Base-by-base conservation (phyloP, 2,113 vertebrate genomes). In the Menidia beryllina region DNA sequence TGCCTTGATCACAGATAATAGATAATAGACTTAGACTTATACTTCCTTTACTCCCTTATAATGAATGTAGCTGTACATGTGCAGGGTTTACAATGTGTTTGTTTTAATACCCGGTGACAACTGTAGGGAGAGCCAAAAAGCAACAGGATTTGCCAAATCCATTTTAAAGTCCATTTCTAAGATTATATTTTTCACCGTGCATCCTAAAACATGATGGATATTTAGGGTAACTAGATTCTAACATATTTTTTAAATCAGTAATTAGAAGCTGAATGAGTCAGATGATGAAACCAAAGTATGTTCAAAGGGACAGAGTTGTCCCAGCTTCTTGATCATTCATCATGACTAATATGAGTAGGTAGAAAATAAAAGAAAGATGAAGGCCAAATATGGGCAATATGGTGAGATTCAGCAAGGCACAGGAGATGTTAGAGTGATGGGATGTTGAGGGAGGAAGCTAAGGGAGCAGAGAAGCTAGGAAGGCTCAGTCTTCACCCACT, bases 311-410 rank as follows among this genome's bases (percentile, higher is more conserved):
- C 66, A 69, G 51, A 76, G 87, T 58, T 56, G 25, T 30, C 60
- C 23, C 67, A 50, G 77, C 61, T 69, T 66, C 45, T 52, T 17
- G 43, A 51, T 61, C 69, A 84, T 80, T 75, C 79, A 53, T 79
- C 66, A 68, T 84, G 84, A 88, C 84, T 90, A 84, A 88, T 83
- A 75, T 60, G 64, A 88, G 74, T 71, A 64, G 71, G 75, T 73
- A 75, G 77, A 47, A 75, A 83, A 66, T 15, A 78, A 70, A 12
- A 21, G 25, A 69, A 30, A 49, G 57, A 36, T 25, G 71, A 59
- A 43, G 39, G 52, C 49, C 59, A 43, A 73, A 57, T 66, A 77
- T 81, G 68, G 71, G 74, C 68, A 74, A 30, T 21, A 45, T 43
- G 30, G 61, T 68, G 69, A 75, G 70, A 55, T 26, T 57, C 20